Conservation (phyloP, 2,113 vertebrate species). For the Pelobates fuscus region DNA sequence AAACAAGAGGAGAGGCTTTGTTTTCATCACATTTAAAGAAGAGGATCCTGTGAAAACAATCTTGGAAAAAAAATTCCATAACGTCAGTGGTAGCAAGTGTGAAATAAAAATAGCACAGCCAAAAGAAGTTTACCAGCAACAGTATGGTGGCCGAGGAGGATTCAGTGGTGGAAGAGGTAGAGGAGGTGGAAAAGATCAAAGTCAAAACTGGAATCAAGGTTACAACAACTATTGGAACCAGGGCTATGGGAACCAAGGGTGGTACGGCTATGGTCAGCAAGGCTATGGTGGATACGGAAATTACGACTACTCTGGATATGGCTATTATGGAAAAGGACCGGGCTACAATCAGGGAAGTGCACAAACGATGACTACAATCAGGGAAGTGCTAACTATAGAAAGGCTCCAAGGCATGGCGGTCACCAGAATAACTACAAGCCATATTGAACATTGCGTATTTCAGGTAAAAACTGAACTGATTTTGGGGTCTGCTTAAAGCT, state of each 20-base stretch:
- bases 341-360: slow-evolving; percentile 99
- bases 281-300: slow-evolving; percentile 87
- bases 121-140: slow-evolving; percentile 98
- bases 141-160: slow-evolving; percentile 86
- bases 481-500: slow-evolving; percentile 86
- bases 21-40: slow-evolving; percentile 97
- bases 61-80: slow-evolving; percentile 96
- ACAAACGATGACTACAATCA: slow-evolving; percentile 84
- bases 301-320: slow-evolving; percentile 96
- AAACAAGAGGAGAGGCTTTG: slow-evolving; percentile 95
- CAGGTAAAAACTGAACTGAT: slow-evolving; percentile 81
- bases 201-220: slow-evolving; percentile 98
- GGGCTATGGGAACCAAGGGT: slow-evolving; percentile 83
- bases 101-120: slow-evolving; percentile 98
- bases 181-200: slow-evolving; percentile 71
- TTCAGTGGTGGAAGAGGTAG: slow-evolving; percentile 72
- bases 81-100: slow-evolving; percentile 95
- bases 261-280: slow-evolving; percentile 91
- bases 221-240: slow-evolving; percentile 98
- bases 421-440: slow-evolving; percentile 99
- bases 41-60: slow-evolving; percentile 92
- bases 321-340: slow-evolving; percentile 95
- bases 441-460: slow-evolving; percentile 92
- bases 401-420: slow-evolving; percentile 98
- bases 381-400: slow-evolving; percentile 98